Conservation (phyloP, 2,888 invertebrate species). For the Troides aeacus region DNA sequence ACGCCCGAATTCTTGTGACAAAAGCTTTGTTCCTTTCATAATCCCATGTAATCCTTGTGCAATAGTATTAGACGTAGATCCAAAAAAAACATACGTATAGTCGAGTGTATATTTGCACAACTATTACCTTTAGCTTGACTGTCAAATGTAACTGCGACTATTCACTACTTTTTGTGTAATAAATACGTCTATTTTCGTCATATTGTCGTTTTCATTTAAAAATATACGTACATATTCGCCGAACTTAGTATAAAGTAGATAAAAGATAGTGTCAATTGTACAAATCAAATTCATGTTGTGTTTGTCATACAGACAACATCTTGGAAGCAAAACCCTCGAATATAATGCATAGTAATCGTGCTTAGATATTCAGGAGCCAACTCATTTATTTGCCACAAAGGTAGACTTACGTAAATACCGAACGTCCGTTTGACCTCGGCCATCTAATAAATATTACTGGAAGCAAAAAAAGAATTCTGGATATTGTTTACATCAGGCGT, state of each 20-base stretch:
- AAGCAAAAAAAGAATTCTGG: constrained; percentile 4
- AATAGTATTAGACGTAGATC: not conserved
- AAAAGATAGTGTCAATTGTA: not conserved
- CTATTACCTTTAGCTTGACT: not conserved
- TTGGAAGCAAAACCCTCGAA: constrained; percentile 2
- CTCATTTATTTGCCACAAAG: constrained; percentile 19
- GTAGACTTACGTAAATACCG: constrained; percentile 4
- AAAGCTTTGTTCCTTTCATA: not conserved
- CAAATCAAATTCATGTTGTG: constrained; percentile 35
- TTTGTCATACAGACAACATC: constrained; percentile 1
- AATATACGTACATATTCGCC: not conserved
- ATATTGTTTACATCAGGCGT: not conserved
- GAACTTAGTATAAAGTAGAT: not conserved
- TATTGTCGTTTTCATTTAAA: not conserved
- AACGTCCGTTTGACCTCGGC: constrained; percentile 4
- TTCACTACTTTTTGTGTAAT: too few species aligned
- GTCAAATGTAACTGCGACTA: not conserved
- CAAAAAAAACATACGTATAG: not conserved
- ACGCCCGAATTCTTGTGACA: not conserved
- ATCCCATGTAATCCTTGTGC: not conserved
- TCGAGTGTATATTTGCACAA: not conserved
- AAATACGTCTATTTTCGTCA: too few species aligned
- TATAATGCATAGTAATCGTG: constrained; percentile 23
- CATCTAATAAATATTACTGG: constrained; percentile 6
- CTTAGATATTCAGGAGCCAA: constrained; percentile 14